Evolutionary conservation across 1,140 invertebrate genomes (phyloP).

Genomic region (Amyelois transitella): DNA sequence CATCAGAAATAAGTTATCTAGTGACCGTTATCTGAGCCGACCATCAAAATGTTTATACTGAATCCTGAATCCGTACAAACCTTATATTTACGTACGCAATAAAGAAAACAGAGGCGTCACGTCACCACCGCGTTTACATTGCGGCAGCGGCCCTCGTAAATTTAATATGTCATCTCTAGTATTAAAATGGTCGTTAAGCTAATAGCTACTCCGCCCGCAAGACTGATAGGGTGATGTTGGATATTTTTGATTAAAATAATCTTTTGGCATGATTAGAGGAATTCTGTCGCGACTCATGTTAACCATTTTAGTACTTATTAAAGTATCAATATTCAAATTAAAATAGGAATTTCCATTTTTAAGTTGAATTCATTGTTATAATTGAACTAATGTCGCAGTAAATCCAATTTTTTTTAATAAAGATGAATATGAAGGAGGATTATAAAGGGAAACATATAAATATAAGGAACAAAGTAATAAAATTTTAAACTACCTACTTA

Average conservation of each 20-base stretch:
- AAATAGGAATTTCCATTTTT: too few relatives aligned
- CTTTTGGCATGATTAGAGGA: neutral
- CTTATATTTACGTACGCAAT: conserved; percentile 64
- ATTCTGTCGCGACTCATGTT: too few relatives aligned
- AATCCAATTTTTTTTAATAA: too few relatives aligned
- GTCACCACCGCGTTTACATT: conserved; percentile 51
- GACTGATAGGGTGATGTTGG: conserved; percentile 50
- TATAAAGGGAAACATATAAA: too few relatives aligned
- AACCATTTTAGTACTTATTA: too few relatives aligned
- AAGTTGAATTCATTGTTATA: too few relatives aligned
- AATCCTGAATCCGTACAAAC: conserved; percentile 54
- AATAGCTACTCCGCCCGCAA: conserved; percentile 57
- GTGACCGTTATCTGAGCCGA: too few relatives aligned
- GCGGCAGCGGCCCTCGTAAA: conserved; percentile 63
- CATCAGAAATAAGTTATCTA: too few relatives aligned
- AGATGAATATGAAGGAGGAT: too few relatives aligned
- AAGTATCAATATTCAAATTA: too few relatives aligned
- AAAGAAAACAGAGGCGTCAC: conserved; percentile 66
- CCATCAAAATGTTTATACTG: conserved; percentile 52
- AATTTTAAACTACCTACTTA: neutral
- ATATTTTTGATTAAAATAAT: conserved; percentile 48
- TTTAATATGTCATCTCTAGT: conserved; percentile 72
- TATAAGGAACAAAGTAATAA: neutral
- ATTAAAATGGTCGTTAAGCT: conserved; percentile 72
- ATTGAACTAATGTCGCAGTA: too few relatives aligned